These are phyloP conservation scores for Pithys albifrons DNA, from an alignment of 2,113 vertebrate genomes.

Conservation along the genomic window DNA sequence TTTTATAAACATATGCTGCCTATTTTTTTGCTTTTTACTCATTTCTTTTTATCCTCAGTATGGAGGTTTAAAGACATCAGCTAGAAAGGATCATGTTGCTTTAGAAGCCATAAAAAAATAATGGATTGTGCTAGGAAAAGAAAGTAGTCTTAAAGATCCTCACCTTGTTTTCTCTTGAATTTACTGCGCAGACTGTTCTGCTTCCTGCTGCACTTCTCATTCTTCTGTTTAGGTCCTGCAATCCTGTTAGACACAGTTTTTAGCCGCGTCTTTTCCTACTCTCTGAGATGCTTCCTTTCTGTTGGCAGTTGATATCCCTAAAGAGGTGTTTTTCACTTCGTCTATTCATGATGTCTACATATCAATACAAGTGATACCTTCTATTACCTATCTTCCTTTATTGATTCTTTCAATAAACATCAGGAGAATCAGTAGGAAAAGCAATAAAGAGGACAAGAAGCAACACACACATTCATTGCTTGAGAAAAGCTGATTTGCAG, in stretches of 20 bases:
- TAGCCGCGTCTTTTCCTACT: background rate
- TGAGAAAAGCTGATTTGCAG: slow-evolving; percentile 44
- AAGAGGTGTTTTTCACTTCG: background rate
- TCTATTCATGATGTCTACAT: background rate
- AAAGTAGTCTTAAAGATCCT: background rate
- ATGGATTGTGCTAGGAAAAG: background rate
- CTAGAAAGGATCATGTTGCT: background rate
- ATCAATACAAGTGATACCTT: background rate
- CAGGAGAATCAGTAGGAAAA: background rate
- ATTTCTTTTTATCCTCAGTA: background rate
- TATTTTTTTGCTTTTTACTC: background rate
- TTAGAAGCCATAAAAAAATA: background rate
- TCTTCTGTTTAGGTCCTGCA: background rate
- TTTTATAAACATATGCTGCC: background rate
- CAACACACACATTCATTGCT: background rate
- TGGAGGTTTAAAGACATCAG: background rate
- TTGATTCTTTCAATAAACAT: background rate
- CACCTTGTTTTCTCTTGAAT: background rate
- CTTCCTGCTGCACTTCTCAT: background rate
- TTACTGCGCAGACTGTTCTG: background rate
- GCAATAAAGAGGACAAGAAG: background rate
- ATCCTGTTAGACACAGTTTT: background rate
- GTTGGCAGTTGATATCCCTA: background rate
- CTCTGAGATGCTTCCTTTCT: background rate
- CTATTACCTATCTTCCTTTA: background rate